Evolutionary conservation across 2,888 invertebrate genomes (phyloP).

Genomic region (Meliscaeva auricollis): DNA sequence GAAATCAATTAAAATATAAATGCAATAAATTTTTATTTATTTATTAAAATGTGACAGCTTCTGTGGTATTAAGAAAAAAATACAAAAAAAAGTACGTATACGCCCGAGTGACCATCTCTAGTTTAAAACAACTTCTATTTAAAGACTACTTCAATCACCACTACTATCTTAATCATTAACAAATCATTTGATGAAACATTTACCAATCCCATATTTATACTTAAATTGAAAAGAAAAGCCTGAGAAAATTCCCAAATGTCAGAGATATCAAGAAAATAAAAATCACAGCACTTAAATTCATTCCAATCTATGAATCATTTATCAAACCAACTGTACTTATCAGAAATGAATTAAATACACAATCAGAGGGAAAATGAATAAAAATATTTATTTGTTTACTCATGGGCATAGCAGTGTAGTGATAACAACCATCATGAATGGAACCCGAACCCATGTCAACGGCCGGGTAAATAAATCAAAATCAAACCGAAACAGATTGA

Average conservation of each 20-base stretch:
- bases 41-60: too few species aligned
- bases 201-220: background rate
- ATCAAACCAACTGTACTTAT: conserved; percentile 18
- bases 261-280: background rate
- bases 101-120: background rate
- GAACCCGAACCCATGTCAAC: conserved; percentile 40
- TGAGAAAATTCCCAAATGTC: conserved; percentile 11
- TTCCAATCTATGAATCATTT: conserved; percentile 7
- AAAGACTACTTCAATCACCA: background rate
- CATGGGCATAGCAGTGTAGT: conserved; percentile 14
- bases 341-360: conserved; percentile 32
- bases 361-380: background rate
- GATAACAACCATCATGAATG: conserved; percentile 28
- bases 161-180: background rate
- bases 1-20: background rate
- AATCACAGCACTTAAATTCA: conserved; percentile 18
- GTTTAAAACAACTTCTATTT: background rate
- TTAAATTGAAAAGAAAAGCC: background rate
- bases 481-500: conserved; percentile 42
- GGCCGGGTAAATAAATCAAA: conserved; percentile 57
- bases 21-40: too few species aligned
- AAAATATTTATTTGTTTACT: conserved; percentile 38
- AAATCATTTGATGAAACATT: background rate
- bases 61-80: background rate
- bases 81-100: conserved; percentile 11